Evolutionary conservation across 2,113 vertebrate species (phyloP).

Genomic region (Muscicapa adusta): DNA sequence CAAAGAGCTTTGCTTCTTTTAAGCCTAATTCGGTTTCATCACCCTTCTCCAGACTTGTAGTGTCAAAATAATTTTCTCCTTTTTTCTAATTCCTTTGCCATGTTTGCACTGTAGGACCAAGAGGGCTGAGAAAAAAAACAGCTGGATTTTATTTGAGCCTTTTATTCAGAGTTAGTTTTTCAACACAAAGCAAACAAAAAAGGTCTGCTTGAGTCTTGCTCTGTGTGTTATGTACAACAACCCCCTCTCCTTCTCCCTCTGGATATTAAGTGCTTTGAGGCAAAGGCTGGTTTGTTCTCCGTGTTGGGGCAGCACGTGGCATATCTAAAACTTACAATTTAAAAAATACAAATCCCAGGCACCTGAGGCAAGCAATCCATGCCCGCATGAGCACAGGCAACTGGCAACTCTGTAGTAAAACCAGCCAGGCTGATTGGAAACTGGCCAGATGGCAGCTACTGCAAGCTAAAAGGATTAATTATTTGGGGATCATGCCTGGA

Average conservation of each 20-base stretch:
- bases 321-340: not conserved
- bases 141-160: not conserved
- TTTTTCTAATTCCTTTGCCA: not conserved
- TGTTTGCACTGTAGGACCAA: not conserved
- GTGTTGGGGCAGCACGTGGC: not conserved
- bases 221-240: accelerated
- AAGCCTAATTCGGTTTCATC: not conserved
- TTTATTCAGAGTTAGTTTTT: not conserved
- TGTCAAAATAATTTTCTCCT: not conserved
- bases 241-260: not conserved
- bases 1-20: not conserved
- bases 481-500: conserved; percentile 60
- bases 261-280: not conserved
- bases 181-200: not conserved
- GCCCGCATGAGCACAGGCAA: not conserved
- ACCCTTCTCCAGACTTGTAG: not conserved
- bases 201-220: not conserved
- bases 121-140: not conserved
- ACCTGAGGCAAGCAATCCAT: conserved; percentile 2
- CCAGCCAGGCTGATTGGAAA: conserved; percentile 46
- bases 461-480: conserved; percentile 63
- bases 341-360: not conserved
- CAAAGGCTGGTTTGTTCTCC: not conserved
- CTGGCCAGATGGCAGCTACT: conserved; percentile 58
- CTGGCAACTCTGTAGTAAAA: not conserved